Percentiles rank a stretch among this genome's conserved stretches.
phyloP scores from a whole-genome alignment of 2,797 vertebrate species.

The Rhadinocentrus ornatus region DNA sequence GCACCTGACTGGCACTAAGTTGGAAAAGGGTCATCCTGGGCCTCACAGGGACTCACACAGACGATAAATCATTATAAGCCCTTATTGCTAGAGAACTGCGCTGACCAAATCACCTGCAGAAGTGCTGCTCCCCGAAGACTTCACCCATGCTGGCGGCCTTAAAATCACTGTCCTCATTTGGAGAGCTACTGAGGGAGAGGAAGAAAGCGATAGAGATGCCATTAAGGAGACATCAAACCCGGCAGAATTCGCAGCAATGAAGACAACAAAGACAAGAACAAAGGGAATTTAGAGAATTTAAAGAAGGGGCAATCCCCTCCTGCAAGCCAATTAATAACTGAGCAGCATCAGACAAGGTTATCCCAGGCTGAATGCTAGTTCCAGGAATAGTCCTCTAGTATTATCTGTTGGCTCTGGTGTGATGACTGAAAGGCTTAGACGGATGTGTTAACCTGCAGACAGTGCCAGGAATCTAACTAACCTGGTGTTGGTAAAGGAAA shows the following conservation, averaged over 20 bases:
- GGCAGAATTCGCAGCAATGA: slow-evolving; percentile 10
- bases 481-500: slow-evolving; percentile 18
- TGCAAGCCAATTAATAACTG: slow-evolving; percentile 57
- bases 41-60: slow-evolving; percentile 46
- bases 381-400: slow-evolving; percentile 60
- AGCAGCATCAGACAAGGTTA: slow-evolving; percentile 53
- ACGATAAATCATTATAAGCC: slow-evolving; percentile 57
- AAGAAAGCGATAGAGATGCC: background rate
- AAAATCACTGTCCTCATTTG: slow-evolving; percentile 53
- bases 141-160: slow-evolving; percentile 23
- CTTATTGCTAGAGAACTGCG: slow-evolving; percentile 32
- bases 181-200: slow-evolving; percentile 21
- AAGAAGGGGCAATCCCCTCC: slow-evolving; percentile 37
- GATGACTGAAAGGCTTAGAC: slow-evolving; percentile 52
- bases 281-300: slow-evolving; percentile 17
- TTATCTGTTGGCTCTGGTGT: slow-evolving; percentile 52
- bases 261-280: slow-evolving; percentile 35
- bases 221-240: slow-evolving; percentile 30
- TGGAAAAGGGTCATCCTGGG: slow-evolving; percentile 46
- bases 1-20: slow-evolving; percentile 19
- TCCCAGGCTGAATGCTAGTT: slow-evolving; percentile 55
- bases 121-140: slow-evolving; percentile 51
- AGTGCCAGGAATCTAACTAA: slow-evolving; percentile 34
- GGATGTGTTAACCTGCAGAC: slow-evolving; percentile 55
- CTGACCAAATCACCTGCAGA: slow-evolving; percentile 58